These are phyloP conservation scores for Lepilemur septentrionalis DNA, from an alignment of 2,797 vertebrate genomes.

Conservation along the genomic window DNA sequence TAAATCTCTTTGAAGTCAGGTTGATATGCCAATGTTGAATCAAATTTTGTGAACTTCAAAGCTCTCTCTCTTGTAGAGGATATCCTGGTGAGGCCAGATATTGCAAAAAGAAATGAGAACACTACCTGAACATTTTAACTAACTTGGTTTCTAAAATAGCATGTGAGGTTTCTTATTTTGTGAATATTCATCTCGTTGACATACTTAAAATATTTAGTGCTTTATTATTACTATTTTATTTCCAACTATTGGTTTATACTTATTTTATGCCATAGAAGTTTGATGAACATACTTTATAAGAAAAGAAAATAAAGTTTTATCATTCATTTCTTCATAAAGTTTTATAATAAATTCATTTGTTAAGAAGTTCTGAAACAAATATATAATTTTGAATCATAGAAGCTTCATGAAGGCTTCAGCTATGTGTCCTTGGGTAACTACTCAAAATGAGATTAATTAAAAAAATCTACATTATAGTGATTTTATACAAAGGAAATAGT, in stretches of 20 bases:
- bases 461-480: neutral
- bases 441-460: neutral
- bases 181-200: constrained; percentile 35
- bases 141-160: constrained; percentile 33
- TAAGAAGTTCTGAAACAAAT: neutral
- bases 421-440: neutral
- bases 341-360: neutral
- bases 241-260: neutral
- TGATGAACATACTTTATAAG: neutral
- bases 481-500: neutral
- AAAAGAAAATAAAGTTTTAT: neutral
- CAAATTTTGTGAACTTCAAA: constrained; percentile 78
- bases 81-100: constrained; percentile 66
- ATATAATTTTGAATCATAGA: neutral
- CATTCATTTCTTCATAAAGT: neutral
- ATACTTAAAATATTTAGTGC: neutral
- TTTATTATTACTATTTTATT: neutral
- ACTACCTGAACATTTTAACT: constrained; percentile 61
- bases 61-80: constrained; percentile 61
- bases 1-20: constrained; percentile 73
- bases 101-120: constrained; percentile 64
- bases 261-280: neutral
- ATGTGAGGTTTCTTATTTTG: constrained; percentile 17
- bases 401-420: neutral
- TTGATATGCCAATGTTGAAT: constrained; percentile 69